Evolutionary conservation across 2,113 vertebrate species (phyloP).

Genomic region (Phalacrocorax brasilianus): DNA sequence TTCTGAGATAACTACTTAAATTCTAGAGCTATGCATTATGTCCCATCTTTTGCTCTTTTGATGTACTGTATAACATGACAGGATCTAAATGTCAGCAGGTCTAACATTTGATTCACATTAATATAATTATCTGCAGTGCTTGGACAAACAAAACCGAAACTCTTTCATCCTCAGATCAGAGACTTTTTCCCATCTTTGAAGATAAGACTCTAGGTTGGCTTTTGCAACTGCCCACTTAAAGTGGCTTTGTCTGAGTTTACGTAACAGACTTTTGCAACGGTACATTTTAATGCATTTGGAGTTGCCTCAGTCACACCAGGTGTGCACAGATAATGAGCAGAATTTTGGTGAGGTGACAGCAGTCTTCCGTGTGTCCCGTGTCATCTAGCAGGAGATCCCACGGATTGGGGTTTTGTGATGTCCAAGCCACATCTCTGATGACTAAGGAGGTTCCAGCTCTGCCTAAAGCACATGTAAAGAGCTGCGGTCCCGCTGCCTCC

Average conservation of each 20-base stretch:
- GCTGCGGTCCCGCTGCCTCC: neutral
- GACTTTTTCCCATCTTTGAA: slow-evolving; percentile 26
- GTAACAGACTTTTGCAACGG: neutral
- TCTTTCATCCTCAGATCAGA: slow-evolving; percentile 42
- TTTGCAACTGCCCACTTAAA: slow-evolving; percentile 2
- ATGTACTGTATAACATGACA: neutral
- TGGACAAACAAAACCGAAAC: slow-evolving; percentile 23
- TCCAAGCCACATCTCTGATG: neutral
- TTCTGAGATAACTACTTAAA: neutral
- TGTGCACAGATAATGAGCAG: neutral
- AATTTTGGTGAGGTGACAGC: neutral
- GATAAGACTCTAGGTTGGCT: neutral
- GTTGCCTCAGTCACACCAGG: neutral
- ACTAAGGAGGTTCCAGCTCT: neutral
- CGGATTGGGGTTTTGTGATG: neutral
- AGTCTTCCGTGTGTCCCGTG: neutral
- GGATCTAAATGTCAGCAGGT: neutral
- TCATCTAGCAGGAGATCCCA: neutral
- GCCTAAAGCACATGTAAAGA: neutral
- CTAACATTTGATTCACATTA: neutral
- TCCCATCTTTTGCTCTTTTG: neutral
- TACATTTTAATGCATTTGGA: neutral
- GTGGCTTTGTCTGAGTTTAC: neutral
- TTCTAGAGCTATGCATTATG: neutral
- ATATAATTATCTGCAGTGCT: slow-evolving; percentile 18